Conservation (phyloP, 2,888 invertebrate species). For the Pandemis heparana region DNA sequence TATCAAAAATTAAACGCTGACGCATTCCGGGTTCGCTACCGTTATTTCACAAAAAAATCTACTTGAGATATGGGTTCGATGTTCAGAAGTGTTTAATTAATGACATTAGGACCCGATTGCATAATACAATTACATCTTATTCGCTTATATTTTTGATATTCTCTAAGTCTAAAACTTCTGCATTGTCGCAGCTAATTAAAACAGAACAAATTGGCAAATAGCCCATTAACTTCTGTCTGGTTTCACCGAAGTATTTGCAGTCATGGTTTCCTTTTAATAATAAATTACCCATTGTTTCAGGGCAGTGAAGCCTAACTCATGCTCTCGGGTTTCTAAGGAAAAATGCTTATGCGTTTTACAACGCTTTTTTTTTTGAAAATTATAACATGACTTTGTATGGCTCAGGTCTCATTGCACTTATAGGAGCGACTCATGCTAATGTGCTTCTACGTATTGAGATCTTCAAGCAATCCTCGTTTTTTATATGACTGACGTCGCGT, state of each 20-base stretch:
- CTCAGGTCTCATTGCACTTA: neutral
- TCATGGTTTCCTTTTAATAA: slow-evolving; percentile 38
- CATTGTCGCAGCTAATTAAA: slow-evolving; percentile 14
- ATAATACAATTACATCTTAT: no score
- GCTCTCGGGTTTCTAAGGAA: slow-evolving; percentile 34
- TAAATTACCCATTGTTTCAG: slow-evolving; percentile 42
- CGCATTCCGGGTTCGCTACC: no score
- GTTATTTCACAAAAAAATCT: no score
- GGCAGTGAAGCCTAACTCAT: slow-evolving; percentile 10
- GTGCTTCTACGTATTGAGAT: no score
- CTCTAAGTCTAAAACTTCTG: neutral
- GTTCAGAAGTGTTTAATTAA: no score
- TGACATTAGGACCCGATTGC: no score
- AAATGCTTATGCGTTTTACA: slow-evolving; percentile 11
- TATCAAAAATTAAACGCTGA: no score
- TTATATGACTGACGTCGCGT: no score
- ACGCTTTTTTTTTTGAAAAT: slow-evolving; percentile 18
- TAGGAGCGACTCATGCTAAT: neutral
- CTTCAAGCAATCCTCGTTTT: no score
- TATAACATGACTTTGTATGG: neutral
- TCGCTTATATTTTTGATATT: neutral
- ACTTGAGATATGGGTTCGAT: no score
- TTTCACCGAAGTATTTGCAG: slow-evolving; percentile 23
- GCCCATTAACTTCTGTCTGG: slow-evolving; percentile 32
- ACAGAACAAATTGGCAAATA: slow-evolving; percentile 9